Percentiles rank a stretch among this genome's conserved stretches.
Conservation (phyloP, 1,140 invertebrate genomes). For the Tetranychus cinnabarinus region DNA sequence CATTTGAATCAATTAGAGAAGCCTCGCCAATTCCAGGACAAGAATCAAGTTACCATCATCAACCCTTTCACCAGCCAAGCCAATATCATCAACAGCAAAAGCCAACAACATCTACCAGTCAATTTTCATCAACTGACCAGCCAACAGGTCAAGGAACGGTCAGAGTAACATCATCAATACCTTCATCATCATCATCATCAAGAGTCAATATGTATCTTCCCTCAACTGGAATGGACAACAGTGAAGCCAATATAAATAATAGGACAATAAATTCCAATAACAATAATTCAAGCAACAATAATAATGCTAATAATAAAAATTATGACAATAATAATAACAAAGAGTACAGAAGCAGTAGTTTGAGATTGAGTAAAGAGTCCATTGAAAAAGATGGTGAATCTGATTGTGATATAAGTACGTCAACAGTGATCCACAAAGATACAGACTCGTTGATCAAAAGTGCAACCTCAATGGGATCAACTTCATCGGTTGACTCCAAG, state of each 20-base stretch:
- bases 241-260: not conserved
- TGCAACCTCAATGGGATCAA: not conserved
- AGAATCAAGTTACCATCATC: not conserved
- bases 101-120: not conserved
- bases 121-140: not conserved
- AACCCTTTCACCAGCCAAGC: not conserved
- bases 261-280: not conserved
- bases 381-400: slow-evolving; percentile 7
- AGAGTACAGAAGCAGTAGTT: not conserved
- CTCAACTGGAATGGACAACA: not conserved
- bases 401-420: slow-evolving; percentile 10
- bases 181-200: not conserved
- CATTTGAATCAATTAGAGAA: not conserved
- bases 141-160: not conserved
- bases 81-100: not conserved
- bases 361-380: not conserved
- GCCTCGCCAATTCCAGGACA: not conserved
- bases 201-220: not conserved
- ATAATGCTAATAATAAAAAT: not conserved
- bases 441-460: slow-evolving; percentile 5
- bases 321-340: not conserved
- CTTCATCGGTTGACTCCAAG: not conserved
- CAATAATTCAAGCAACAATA: not conserved
- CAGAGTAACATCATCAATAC: not conserved
- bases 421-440: slow-evolving; percentile 11